These are phyloP conservation scores for Amblyraja radiata DNA, from an alignment of 2,797 vertebrate species.

Conservation along the genomic window DNA sequence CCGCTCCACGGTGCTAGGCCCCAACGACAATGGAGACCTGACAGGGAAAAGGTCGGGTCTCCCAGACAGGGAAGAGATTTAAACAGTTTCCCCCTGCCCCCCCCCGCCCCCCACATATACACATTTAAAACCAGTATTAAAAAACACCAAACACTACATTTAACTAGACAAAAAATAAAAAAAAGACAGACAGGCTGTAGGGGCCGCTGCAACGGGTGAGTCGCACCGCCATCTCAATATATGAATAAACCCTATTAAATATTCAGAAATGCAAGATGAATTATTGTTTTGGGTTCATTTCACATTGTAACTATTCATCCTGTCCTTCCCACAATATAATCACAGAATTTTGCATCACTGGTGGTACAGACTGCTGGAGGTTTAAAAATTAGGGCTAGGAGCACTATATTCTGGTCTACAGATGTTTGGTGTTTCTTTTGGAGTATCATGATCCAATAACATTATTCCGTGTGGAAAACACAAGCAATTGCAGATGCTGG, in stretches of 20 bases:
- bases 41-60: no score
- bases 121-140: no score
- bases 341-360: background rate
- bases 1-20: no score
- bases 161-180: no score
- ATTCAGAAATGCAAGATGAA: conserved; percentile 24
- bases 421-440: background rate
- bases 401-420: background rate
- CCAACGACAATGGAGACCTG: no score
- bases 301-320: background rate
- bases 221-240: no score
- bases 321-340: background rate
- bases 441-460: background rate
- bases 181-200: no score
- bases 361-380: background rate
- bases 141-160: no score
- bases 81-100: no score
- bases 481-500: background rate
- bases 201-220: no score
- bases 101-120: no score
- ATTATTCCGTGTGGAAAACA: background rate
- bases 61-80: no score
- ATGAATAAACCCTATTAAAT: background rate
- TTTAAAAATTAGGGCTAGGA: background rate
- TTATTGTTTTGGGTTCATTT: background rate